Evolutionary conservation across 2,888 invertebrate genomes (phyloP).

Genomic region (Melieria picta): DNA sequence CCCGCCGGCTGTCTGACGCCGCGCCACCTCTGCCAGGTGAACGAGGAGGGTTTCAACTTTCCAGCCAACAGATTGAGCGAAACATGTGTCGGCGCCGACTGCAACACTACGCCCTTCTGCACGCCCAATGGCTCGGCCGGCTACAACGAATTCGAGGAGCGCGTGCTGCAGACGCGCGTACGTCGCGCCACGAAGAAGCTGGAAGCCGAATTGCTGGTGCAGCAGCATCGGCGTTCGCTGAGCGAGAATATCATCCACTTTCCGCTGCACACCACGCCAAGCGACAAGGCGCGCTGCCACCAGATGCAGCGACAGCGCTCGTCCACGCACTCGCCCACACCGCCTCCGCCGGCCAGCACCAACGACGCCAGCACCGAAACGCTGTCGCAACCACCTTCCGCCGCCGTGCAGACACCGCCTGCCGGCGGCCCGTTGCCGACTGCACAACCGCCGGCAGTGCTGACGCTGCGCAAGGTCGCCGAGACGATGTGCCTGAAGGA

Average conservation of each 20-base stretch:
- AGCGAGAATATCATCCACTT: slow-evolving; percentile 77
- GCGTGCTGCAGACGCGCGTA: slow-evolving; percentile 58
- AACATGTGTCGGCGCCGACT: slow-evolving; percentile 42
- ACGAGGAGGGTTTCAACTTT: slow-evolving; percentile 55
- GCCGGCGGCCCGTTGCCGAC: slow-evolving; percentile 69
- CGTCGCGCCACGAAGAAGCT: slow-evolving; percentile 62
- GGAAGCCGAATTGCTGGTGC: slow-evolving; percentile 68
- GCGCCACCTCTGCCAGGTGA: slow-evolving; percentile 48
- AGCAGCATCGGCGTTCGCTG: slow-evolving; percentile 76
- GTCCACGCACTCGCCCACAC: slow-evolving; percentile 60
- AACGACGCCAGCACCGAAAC: slow-evolving; percentile 64
- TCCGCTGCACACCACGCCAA: slow-evolving; percentile 73
- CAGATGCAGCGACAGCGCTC: slow-evolving; percentile 69
- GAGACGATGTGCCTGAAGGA: slow-evolving; percentile 88
- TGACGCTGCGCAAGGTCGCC: slow-evolving; percentile 76
- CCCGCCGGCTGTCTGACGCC: slow-evolving; percentile 48
- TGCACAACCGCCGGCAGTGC: slow-evolving; percentile 63
- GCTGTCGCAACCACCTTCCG: slow-evolving; percentile 67
- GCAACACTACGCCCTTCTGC: slow-evolving; percentile 46
- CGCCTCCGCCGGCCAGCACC: slow-evolving; percentile 55
- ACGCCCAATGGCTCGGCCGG: slow-evolving; percentile 52
- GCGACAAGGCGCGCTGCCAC: slow-evolving; percentile 80
- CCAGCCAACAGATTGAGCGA: slow-evolving; percentile 39
- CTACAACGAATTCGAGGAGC: slow-evolving; percentile 57
- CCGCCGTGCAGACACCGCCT: slow-evolving; percentile 52